Base-by-base conservation (phyloP, 2,797 vertebrate genomes). In the Podarcis lilfordi region DNA sequence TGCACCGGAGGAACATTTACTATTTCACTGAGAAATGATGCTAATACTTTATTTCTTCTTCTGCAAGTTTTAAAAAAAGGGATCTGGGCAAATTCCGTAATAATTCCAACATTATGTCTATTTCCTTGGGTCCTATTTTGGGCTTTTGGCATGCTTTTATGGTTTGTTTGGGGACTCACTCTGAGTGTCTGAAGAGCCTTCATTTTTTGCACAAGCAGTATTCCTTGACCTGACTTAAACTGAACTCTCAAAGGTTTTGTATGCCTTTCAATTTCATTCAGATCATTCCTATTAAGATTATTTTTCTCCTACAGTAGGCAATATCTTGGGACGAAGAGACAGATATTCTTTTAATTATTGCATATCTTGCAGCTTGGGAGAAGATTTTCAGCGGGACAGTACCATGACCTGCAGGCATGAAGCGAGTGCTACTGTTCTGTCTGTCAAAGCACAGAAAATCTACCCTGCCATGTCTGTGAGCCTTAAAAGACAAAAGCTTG, bases 301-400 rank as follows among this genome's bases (percentile, higher is more conserved):
- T 82, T 91, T 90, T 92, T 86, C 86, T 91, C 84, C 83, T 40
- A 0, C 3, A 3, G 88, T 61, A 78, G 90, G 89, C 89, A 92
- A 87, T 86, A 93, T 80, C 66, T 78, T 66, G 80, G 86, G 91
- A 93, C 85, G 80, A 84, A 77, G 84, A 94, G 89, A 92, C 89
- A 92, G 15, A 37, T 93, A 94, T 92, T 79, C 85, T 72, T 92
- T 92, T 94, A 89, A 94, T 94, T 90, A 84, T 82, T 68, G 72
- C 8, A 1, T 79, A 43, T 88, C 92, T 91, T 80, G 90, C 76
- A 77, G 81, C 86, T 94, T 82, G 4, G 88, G 15, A 92, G 90
- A 82, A 0, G 0, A 85, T 88, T 64, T 80, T 87, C 21, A 83
- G 64, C 61, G 84, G 88, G 89, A 88, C 91, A 91, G 72, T 35